A percentile compares a stretch with the other conserved stretches of the same genome.
Evolutionary conservation across 2,113 vertebrate species (phyloP).

Genomic region (Pedionomus torquatus): DNA sequence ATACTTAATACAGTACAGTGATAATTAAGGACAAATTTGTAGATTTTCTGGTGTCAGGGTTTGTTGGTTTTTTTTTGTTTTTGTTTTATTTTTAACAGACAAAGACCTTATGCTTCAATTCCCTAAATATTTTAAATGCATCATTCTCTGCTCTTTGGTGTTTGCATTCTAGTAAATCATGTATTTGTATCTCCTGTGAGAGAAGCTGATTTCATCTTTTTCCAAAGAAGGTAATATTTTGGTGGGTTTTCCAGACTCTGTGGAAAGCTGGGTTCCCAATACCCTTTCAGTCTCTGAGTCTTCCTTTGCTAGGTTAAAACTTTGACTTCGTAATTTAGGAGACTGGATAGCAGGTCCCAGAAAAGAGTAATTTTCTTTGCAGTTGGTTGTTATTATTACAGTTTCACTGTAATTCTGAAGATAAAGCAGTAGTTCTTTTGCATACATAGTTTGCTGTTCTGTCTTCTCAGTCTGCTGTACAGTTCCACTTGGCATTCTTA

Average conservation of each 20-base stretch:
- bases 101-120: neutral
- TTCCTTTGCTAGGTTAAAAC: neutral
- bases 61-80: neutral
- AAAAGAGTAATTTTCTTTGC: neutral
- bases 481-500: neutral
- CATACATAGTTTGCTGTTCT: neutral
- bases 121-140: neutral
- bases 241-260: neutral
- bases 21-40: neutral
- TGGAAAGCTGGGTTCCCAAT: neutral
- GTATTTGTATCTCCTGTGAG: neutral
- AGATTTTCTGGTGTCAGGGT: neutral
- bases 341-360: neutral
- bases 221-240: neutral
- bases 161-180: neutral
- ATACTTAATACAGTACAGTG: neutral
- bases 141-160: neutral
- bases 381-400: neutral
- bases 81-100: neutral
- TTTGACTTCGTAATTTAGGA: neutral
- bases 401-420: neutral
- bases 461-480: neutral
- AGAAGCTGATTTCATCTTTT: conserved; percentile 8
- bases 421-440: neutral
- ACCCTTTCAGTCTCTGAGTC: neutral